Evolutionary conservation across 2,113 vertebrate genomes (phyloP).

Genomic region (Hippolais icterina): DNA sequence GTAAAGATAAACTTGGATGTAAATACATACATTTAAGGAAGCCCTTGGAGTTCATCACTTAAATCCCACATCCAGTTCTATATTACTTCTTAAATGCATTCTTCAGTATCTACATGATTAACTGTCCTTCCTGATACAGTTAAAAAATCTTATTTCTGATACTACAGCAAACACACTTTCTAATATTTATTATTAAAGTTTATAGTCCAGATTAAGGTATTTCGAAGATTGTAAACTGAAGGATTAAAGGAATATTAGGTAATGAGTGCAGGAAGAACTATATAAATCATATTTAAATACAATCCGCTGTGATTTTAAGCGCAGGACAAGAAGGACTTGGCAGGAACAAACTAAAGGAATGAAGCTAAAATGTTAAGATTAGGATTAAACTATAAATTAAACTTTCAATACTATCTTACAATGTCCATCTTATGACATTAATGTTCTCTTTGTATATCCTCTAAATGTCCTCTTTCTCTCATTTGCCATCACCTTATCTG

Average conservation of each 20-base stretch:
- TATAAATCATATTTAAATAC: not conserved
- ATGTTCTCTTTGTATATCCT: not conserved
- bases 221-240: conserved; percentile 7
- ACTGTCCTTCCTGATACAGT: not conserved
- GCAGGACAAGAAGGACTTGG: not conserved
- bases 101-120: not conserved
- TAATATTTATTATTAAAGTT: conserved; percentile 1
- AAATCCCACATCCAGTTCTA: not conserved
- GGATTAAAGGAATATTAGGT: not conserved
- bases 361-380: not conserved
- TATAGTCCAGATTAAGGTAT: conserved; percentile 7
- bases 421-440: not conserved
- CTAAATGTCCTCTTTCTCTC: not conserved
- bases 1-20: not conserved
- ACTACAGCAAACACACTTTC: not conserved
- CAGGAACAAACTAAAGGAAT: conserved; percentile 2
- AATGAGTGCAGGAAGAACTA: not conserved
- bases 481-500: not conserved
- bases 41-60: not conserved
- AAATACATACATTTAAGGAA: not conserved
- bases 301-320: not conserved
- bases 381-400: not conserved
- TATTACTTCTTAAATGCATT: not conserved
- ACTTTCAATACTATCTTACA: not conserved
- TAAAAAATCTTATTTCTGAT: not conserved